A percentile compares a stretch with the other conserved stretches of the same genome.
phyloP scores from a whole-genome alignment of 2,888 invertebrate species.

The Nephrotoma flavescens region DNA sequence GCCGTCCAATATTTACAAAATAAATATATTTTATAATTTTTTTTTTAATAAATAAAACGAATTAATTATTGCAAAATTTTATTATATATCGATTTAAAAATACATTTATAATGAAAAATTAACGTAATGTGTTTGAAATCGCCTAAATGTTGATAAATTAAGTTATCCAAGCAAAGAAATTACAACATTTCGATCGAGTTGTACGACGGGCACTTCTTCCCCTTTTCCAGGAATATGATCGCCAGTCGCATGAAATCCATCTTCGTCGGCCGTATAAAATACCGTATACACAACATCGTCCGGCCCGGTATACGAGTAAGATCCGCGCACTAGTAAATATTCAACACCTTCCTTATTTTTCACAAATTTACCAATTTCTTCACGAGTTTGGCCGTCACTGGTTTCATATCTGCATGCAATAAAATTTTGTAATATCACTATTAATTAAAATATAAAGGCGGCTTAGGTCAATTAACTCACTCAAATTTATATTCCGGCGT shows the following conservation, averaged over 20 bases:
- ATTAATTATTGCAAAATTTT: not conserved
- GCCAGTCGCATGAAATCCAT: not conserved
- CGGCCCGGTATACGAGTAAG: not conserved
- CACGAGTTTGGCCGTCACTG: not conserved
- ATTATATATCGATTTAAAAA: not conserved
- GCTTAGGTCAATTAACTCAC: not conserved
- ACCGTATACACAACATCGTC: not conserved
- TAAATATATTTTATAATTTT: not conserved
- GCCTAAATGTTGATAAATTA: not conserved
- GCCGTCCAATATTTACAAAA: not conserved
- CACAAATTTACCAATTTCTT: not conserved
- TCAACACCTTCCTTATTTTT: not conserved
- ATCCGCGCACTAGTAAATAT: not conserved
- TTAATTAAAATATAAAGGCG: not conserved
- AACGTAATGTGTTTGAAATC: not conserved
- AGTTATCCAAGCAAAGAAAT: not conserved
- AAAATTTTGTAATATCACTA: not conserved
- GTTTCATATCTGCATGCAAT: not conserved
- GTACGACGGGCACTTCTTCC: not conserved
- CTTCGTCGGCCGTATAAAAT: not conserved
- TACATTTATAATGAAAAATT: not conserved
- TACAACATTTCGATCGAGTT: not conserved
- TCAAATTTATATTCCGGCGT: not conserved
- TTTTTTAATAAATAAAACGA: not conserved
- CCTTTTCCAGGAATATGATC: not conserved